Percentiles rank a stretch among this genome's conserved stretches.
These are phyloP conservation scores for Flexamia atlantica DNA, from an alignment of 2,888 invertebrate species.

Conservation along the genomic window DNA sequence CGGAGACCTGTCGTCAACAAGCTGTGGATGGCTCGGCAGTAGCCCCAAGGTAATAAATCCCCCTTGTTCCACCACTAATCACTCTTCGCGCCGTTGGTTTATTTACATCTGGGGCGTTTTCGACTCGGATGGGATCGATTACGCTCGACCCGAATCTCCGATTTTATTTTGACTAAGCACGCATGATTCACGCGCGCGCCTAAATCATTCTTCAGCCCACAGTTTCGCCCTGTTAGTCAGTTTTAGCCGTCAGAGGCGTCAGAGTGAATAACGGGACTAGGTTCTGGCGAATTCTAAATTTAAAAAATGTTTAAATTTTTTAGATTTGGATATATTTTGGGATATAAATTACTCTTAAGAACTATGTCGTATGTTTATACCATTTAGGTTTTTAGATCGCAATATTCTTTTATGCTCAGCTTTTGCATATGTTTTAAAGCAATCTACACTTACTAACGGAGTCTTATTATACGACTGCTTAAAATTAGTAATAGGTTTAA, in stretches of 20 bases:
- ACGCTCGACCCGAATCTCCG: not conserved
- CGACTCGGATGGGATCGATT: not conserved
- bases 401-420: too few species aligned
- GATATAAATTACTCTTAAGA: too few species aligned
- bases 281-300: not conserved
- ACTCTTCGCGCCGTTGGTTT: not conserved
- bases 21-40: not conserved
- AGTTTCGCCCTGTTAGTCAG: not conserved
- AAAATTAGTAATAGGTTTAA: too few species aligned
- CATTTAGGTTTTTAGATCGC: too few species aligned
- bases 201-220: slow-evolving; percentile 9
- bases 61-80: slow-evolving; percentile 13
- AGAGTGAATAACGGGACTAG: not conserved
- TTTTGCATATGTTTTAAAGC: too few species aligned
- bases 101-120: not conserved
- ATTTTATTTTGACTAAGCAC: not conserved
- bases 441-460: too few species aligned
- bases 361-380: too few species aligned
- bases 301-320: too few species aligned
- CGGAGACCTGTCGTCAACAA: too few species aligned
- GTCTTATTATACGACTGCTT: too few species aligned
- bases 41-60: not conserved
- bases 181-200: not conserved
- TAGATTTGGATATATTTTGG: too few species aligned
- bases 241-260: not conserved